Evolutionary conservation across 2,888 invertebrate genomes (phyloP).

Genomic region (Limnephilus rhombicus): DNA sequence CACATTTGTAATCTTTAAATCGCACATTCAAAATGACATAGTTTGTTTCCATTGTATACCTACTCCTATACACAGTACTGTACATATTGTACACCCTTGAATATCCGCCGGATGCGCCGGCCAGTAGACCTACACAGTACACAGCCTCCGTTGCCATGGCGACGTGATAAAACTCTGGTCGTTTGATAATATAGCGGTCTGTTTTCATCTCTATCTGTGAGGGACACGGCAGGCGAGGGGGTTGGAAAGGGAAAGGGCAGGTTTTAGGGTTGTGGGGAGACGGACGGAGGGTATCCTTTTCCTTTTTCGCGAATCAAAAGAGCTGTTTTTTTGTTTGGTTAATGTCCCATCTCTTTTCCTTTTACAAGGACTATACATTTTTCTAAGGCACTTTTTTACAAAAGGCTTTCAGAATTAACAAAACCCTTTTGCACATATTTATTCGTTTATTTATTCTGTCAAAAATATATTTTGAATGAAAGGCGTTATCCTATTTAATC

Average conservation of each 20-base stretch:
- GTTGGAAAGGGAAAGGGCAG: conserved; percentile 14
- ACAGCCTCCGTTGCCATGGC: conserved; percentile 73
- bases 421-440: neutral
- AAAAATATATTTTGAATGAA: neutral
- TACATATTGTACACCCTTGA: conserved; percentile 44
- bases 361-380: conserved; percentile 54
- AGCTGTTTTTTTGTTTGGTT: conserved; percentile 66
- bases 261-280: conserved; percentile 36
- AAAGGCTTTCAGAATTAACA: neutral
- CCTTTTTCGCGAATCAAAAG: conserved; percentile 65
- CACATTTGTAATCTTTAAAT: no score
- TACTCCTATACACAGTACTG: neutral
- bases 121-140: conserved; percentile 71
- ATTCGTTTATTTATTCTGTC: conserved; percentile 1
- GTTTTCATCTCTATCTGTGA: conserved; percentile 62
- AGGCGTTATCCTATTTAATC: neutral
- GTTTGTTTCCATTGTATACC: neutral
- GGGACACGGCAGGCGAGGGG: conserved; percentile 52
- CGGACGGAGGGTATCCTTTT: conserved; percentile 54
- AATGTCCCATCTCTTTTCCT: conserved; percentile 56
- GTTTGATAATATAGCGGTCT: conserved; percentile 73
- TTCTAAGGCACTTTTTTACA: conserved; percentile 29
- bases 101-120: conserved; percentile 68
- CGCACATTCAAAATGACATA: neutral
- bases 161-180: conserved; percentile 78